Base-by-base conservation (phyloP, 2,797 vertebrate species). In the Eidolon dupreanum region DNA sequence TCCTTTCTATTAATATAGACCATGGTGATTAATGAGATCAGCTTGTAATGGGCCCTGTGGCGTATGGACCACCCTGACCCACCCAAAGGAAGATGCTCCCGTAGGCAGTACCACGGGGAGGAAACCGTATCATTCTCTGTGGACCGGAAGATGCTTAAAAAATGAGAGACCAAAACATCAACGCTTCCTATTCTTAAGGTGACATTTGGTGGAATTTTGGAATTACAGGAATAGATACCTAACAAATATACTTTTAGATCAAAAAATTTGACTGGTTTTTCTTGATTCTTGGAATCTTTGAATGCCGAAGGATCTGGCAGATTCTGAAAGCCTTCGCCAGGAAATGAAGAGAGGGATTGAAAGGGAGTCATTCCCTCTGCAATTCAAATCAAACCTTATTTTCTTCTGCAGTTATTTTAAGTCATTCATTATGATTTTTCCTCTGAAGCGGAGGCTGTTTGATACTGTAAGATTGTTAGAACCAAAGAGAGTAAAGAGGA, bases 371-470 rank as follows among this genome's bases (percentile, higher is more conserved):
- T 93, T 98, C 96, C 91, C 95, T 95, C 93, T 97, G 90, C 93
- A 96, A 94, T 71, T 98, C 97, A 98, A 98, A 98, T 97, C 92
- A 97, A 97, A 96, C 95, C 97, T 97, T 31, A 61, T 97, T 98
- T 98, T 97, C 97, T 97, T 94, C 91, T 33, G 91, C 88, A 90
- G 93, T 91, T 98, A 98, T 98, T 98, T 98, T 97, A 98, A 98
- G 95, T 98, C 95, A 92, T 97, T 98, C 96, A 95, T 98, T 97
- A 98, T 98, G 96, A 97, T 96, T 95, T 98, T 95, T n/a, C 97
- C 97, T 98, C 98, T 93, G 95, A 97, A 98, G 91, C 88, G 90
- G 95, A 98, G 93, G 55, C 77, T 0, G 0, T 97, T 98, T 98
- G 98, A 97, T 97, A 88, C 95, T 83, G 87, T 88, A 93, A 86